Conservation (phyloP, 2,888 invertebrate species). For the Scelioninae gen. 1 region DNA sequence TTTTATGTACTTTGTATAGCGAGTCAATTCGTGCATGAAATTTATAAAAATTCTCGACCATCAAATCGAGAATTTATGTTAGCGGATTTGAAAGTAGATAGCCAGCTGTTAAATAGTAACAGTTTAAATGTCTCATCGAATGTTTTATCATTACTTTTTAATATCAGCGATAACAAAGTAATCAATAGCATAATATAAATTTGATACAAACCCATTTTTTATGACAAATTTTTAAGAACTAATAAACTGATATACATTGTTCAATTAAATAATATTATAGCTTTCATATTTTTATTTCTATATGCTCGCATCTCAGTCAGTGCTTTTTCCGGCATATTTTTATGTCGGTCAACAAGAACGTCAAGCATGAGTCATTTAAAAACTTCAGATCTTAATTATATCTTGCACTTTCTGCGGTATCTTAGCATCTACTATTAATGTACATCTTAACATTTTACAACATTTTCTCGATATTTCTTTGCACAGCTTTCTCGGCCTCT, state of each 20-base stretch:
- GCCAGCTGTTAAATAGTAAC: background rate
- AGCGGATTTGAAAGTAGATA: slow-evolving; percentile 1
- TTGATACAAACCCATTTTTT: too few relatives aligned
- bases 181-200: too few relatives aligned
- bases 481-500: too few relatives aligned
- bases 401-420: slow-evolving; percentile 25
- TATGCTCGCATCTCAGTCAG: background rate
- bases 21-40: slow-evolving; percentile 18
- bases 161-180: background rate
- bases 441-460: slow-evolving; percentile 28
- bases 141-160: background rate
- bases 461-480: too few relatives aligned
- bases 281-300: slow-evolving; percentile 3
- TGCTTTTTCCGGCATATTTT: slow-evolving; percentile 38
- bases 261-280: too few relatives aligned
- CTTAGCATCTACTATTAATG: slow-evolving; percentile 39
- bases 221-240: too few relatives aligned
- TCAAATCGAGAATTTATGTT: slow-evolving; percentile 10
- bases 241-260: background rate
- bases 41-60: slow-evolving; percentile 2
- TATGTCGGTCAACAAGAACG: slow-evolving; percentile 52
- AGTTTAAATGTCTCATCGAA: background rate
- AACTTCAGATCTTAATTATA: slow-evolving; percentile 50
- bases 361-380: slow-evolving; percentile 41
- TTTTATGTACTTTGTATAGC: slow-evolving; percentile 9